These are phyloP conservation scores for Ceratothoa steindachneri DNA, from an alignment of 2,888 invertebrate genomes.

Conservation along the genomic window DNA sequence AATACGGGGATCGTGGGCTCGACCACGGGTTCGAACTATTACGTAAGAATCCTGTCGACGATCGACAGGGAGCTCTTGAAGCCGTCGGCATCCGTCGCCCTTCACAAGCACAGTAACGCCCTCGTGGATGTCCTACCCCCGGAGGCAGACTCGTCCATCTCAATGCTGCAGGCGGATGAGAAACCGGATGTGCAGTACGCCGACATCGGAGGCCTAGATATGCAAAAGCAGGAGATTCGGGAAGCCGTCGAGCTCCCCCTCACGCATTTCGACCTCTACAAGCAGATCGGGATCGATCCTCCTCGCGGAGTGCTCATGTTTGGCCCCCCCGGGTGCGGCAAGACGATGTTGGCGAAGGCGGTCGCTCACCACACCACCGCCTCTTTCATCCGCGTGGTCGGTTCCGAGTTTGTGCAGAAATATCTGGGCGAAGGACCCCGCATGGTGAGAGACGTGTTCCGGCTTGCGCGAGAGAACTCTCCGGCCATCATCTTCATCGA, in stretches of 20 bases:
- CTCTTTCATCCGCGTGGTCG: constrained; percentile 66
- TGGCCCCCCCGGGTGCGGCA: constrained; percentile 98
- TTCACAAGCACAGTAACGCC: constrained; percentile 99
- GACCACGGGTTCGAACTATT: constrained; percentile 98
- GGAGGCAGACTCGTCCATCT: constrained; percentile 97
- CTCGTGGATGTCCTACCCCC: constrained; percentile 97
- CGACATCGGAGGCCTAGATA: constrained; percentile 99
- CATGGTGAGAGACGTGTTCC: constrained; percentile 98
- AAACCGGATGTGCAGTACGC: constrained; percentile 96
- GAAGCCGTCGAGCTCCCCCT: constrained; percentile 97
- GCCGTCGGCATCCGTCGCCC: constrained; percentile 94
- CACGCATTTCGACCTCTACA: constrained; percentile 96
- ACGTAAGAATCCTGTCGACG: constrained; percentile 95
- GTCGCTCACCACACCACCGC: constrained; percentile 93
- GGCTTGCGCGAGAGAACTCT: constrained; percentile 97
- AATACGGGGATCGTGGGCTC: constrained; percentile 99
- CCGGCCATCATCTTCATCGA: constrained; percentile 99
- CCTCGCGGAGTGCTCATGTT: constrained; percentile 97
- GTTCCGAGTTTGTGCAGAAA: constrained; percentile 99
- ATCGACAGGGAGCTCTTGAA: constrained; percentile 95
- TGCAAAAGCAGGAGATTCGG: constrained; percentile 98
- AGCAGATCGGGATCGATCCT: constrained; percentile 91
- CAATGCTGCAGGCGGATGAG: constrained; percentile 86
- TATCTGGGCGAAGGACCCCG: constrained; percentile 98
- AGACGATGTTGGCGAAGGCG: constrained; percentile 98